Percentiles rank a stretch among this genome's conserved stretches.
phyloP scores from a whole-genome alignment of 2,888 invertebrate genomes.

The Cryptus armator region DNA sequence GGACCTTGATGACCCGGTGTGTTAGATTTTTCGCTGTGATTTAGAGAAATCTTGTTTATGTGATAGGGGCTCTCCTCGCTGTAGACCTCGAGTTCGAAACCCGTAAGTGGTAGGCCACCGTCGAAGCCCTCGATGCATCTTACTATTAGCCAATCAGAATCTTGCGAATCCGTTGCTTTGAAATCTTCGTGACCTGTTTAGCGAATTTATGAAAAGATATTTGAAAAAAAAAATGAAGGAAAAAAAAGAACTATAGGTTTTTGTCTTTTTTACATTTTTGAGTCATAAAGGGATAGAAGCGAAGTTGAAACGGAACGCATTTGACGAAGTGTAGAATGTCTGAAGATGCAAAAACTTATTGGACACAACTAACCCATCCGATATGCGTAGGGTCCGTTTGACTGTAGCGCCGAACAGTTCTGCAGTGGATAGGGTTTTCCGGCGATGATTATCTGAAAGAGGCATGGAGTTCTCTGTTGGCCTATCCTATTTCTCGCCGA shows the following conservation, averaged over 20 bases:
- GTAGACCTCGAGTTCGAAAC: conserved; percentile 82
- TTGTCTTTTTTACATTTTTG: no score
- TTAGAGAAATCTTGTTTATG: conserved; percentile 79
- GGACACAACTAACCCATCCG: conserved; percentile 78
- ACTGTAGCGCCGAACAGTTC: conserved; percentile 91
- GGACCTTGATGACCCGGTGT: conserved; percentile 82
- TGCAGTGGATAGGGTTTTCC: conserved; percentile 95
- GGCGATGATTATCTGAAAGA: conserved; percentile 94
- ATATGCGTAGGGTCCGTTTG: conserved; percentile 81
- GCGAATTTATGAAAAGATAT: not conserved
- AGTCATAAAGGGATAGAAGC: no score
- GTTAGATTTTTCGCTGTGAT: conserved; percentile 77
- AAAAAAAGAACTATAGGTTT: no score
- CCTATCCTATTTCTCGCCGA: conserved; percentile 94
- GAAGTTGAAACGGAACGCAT: no score
- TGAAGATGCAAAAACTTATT: conserved; percentile 1
- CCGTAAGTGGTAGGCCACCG: conserved; percentile 93
- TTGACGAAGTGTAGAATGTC: no score
- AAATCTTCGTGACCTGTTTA: conserved; percentile 79
- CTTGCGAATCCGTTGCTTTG: conserved; percentile 79
- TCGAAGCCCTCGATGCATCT: conserved; percentile 96
- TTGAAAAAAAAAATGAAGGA: not conserved
- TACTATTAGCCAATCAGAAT: conserved; percentile 92
- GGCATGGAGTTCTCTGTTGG: conserved; percentile 92
- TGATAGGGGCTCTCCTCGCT: conserved; percentile 81